Evolutionary conservation across 2,113 vertebrate genomes (phyloP), one percentile per base, ranked within the genome.

Genomic region (Seriola aureovittata): DNA sequence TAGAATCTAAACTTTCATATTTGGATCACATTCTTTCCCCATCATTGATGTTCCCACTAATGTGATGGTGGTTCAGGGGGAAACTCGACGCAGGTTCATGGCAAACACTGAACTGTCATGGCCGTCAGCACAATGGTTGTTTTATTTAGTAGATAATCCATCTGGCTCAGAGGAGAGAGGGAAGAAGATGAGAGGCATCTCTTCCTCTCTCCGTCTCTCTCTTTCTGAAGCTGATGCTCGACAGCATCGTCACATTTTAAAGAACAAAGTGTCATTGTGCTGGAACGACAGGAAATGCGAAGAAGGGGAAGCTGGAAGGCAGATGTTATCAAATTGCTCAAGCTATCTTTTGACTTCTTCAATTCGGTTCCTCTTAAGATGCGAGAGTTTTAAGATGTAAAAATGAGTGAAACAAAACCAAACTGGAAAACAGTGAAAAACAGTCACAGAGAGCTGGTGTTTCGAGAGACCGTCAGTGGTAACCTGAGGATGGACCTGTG

Each of bases 401-500:
- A 81, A 63, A 70, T n/a, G 38, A 44, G 8, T 62, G 69, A 77
- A 71, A 29, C n/a, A 50, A 29, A 59, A 63, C 44, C 11, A 36
- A 62, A 68, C 32, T 8, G 34, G 66, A 36, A 84, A 42, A 42
- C 7, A 42, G 34, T 36, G 55, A 17, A 57, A 75, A 71, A 82
- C 25, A 29, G 55, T 55, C 63, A 50, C 8, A 76, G 78, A 66
- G 81, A 84, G 80, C 67, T 82, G 85, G 55, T 86, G 94, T 93
- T 94, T 92, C 82, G 81, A 58, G 87, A 90, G 84, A 91, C 75
- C 72, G 85, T 86, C 88, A 86, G 89, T 69, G 87, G 95, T 85
- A 94, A 95, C 92, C 93, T 92, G 93, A 95, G 94, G 92, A 93
- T 57, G 81, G 88, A 76, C 60, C 80, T 85, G 72, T 75, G 87